Base-by-base conservation (phyloP, 1,140 invertebrate species). In the Whitmania pigra region DNA sequence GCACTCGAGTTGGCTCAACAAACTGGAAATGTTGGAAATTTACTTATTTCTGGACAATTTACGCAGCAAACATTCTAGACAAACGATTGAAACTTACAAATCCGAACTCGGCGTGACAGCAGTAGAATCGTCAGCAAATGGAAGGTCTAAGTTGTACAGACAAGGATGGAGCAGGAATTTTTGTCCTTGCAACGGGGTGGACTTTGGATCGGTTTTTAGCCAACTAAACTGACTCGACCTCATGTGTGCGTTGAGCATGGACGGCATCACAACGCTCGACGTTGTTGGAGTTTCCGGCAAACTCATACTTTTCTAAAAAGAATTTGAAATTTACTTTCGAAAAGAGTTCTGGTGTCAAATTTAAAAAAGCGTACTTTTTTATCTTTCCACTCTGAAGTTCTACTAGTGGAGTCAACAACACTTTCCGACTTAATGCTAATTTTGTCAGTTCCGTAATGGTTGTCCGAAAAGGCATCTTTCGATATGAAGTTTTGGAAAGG, bases 91-190 rank as follows among this genome's bases (percentile, higher is more conserved):
- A n/a, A 63, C 57, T 63, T 11, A 63, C 57, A 63, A 63, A 84
- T 97, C 94, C 69, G 92, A 95, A 90, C 95, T 94, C 20, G 94
- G 94, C 63, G 94, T 97, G 6, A 96, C 94, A 70, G 94, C 94
- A 79, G 94, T 93, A 63, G 93, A 96, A 82, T 97, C 94, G 81
- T 97, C 94, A 40, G 93, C 94, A 82, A 93, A 97, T n/a, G 94
- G 94, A 77, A 97, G 87, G 82, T 96, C 92, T 82, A 95, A 90
- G 72, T 92, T 93, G 82, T 97, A 93, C 78, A 95, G 85, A 84
- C 94, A 94, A 69, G 92, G 94, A 69, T 94, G 85, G 60, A 97
- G 93, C 72, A 97, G 85, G 6, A 93, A 93, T 80, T 94, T 95
- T 54, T 43, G 68, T 7, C 22, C 22, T 31, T 49, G n/a, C 60